Evolutionary conservation across 2,888 invertebrate genomes (phyloP).

Genomic region (Drosophila emarginata): DNA sequence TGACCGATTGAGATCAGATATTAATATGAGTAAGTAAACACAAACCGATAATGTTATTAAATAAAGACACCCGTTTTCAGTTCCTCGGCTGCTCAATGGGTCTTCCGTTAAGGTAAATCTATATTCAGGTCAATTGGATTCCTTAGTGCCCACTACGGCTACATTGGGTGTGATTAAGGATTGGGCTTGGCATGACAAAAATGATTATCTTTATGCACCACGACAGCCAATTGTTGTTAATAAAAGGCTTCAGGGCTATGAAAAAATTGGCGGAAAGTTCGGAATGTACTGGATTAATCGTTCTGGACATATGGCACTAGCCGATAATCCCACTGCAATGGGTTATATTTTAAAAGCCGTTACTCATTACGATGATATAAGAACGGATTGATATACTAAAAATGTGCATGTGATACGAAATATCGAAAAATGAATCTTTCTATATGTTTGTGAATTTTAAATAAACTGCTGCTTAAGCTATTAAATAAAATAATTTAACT

Average conservation of each 20-base stretch:
- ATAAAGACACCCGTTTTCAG: conserved; percentile 81
- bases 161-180: conserved; percentile 86
- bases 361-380: conserved; percentile 13
- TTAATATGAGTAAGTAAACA: conserved; percentile 84
- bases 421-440: neutral
- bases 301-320: conserved; percentile 83
- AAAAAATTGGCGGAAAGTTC: conserved; percentile 84
- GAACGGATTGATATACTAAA: neutral
- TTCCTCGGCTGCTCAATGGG: conserved; percentile 87
- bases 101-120: conserved; percentile 87
- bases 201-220: conserved; percentile 84
- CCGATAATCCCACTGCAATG: conserved; percentile 88
- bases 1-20: conserved; percentile 56
- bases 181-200: conserved; percentile 77
- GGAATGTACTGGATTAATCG: conserved; percentile 81
- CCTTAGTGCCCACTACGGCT: conserved; percentile 85
- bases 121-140: conserved; percentile 93
- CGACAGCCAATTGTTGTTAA: conserved; percentile 85
- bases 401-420: neutral
- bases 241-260: conserved; percentile 87
- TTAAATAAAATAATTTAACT: too few relatives aligned
- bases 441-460: neutral
- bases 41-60: too few relatives aligned
- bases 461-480: neutral
- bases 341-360: conserved; percentile 84